Evolutionary conservation across 2,888 invertebrate genomes (phyloP), one percentile per base, ranked within the genome.

Genomic region (Trissoscelio sp.): DNA sequence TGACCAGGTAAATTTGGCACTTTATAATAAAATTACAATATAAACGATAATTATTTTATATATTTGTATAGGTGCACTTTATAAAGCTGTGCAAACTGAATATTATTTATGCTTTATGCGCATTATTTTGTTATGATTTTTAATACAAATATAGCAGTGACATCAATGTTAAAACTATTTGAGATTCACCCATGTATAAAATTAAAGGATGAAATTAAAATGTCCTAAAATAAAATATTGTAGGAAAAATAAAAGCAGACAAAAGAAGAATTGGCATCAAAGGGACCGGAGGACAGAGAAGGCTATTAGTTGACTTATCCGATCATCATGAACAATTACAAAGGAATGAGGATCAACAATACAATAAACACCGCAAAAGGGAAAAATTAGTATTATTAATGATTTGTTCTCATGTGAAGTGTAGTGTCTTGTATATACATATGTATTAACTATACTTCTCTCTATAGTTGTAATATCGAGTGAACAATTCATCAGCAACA

Each of bases 381-480:
- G 39, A 86, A 86, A 84, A 88, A 87, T 87, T 91, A 89, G 89
- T 84, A 88, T 90, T 89, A 89, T 72, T 73, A 81, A 88, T 84
- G 86, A 90, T 91, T 88, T 90, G 89, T 89, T 91, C 89, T 89
- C 86, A 87, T 90, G 89, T 90, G 90, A 87, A 91, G 88, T 90
- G 89, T 91, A 91, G 91, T 88, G 88, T 91, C 90, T 91, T 91
- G 90, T 91, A 91, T 91, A 91, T 91, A 90, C 83, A 88, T 87
- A 88, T 86, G 86, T 88, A 89, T 88, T 86, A 87, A 87, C 84
- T 88, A 88, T 89, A 89, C 88, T 88, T 89, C 86, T 88, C 83
- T 88, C 88, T 87, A 86, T 89, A 89, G 88, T 86, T 85, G 86
- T 88, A 88, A 86, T 85, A 84, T 78, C 82, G 83, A 84, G 84